Base-by-base conservation (phyloP, 1,140 invertebrate species). In the Anthonomus grandis region DNA sequence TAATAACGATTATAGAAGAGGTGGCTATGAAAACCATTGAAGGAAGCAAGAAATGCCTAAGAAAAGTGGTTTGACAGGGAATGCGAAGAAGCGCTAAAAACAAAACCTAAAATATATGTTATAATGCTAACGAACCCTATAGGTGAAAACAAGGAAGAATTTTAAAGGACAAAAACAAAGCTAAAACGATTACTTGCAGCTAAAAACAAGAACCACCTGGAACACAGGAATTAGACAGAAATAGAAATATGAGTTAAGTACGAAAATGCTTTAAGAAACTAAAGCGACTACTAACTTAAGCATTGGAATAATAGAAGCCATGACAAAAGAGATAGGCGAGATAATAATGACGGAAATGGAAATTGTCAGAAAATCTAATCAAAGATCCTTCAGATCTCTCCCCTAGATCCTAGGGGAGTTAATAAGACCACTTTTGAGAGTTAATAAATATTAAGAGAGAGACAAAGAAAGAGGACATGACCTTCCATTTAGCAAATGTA, bases 61-160 rank as follows among this genome's bases (percentile, higher is more conserved):
- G 19, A 23, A 4, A 46, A 46, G 24, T 46, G 44, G 44, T 46
- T 22, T 46, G 44, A 46, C 44, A 46, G 44, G 24, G 2, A 46
- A 41, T 41, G 38, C 38, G 1, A 46, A 17, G 44, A 46, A 46
- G 44, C 44, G 24, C 12, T 22, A 46, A 17, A 42, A 13, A 34
- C 13, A 34, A 34, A 34, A 42, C 10, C 39, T 21, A 1, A 42
- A 42, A 1, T n/a, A 42, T 12, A 1, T 1, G 10, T 42, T 2
- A 17, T 2, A 42, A 42, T 21, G 39, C 3, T 42, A 46, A 4
- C 24, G 8, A 46, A 18, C 19, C 10, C 12, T 46, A 46, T 17
- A 22, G n/a, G 1, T 22, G 19, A 46, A 17, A 46, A 46, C 5
- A 22, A 1, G 10, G 12, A 46, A 18, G 19, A 22, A 18, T 46